phyloP scores from a whole-genome alignment of 2,797 vertebrate species.

The Dendrocincla tyrannina region DNA sequence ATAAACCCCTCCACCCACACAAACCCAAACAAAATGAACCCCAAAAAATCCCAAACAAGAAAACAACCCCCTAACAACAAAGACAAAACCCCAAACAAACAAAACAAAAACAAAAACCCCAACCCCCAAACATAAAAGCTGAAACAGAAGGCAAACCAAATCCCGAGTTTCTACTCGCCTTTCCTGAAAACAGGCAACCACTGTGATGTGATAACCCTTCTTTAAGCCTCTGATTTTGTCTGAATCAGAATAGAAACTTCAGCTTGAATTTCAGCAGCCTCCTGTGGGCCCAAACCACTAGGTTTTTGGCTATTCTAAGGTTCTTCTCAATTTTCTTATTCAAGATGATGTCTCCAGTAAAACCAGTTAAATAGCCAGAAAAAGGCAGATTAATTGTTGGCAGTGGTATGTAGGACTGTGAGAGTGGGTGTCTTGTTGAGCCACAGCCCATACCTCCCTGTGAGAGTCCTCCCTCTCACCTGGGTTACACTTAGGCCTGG shows the following conservation, averaged over 20 bases:
- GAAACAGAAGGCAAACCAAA: not conserved
- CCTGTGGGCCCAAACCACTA: not conserved
- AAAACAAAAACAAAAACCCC: not conserved
- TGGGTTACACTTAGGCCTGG: not conserved
- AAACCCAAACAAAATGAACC: not conserved
- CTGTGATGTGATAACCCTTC: conserved; percentile 15
- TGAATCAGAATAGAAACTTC: not conserved
- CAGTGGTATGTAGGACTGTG: not conserved
- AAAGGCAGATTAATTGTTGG: not conserved
- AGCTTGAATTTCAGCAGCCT: not conserved
- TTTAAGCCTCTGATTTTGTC: not conserved
- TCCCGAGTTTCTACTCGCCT: not conserved
- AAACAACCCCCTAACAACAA: not conserved
- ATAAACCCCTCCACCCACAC: not conserved
- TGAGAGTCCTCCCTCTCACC: not conserved
- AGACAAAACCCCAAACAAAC: not conserved
- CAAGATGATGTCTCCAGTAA: not conserved
- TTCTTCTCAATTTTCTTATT: not conserved
- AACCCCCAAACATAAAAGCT: not conserved
- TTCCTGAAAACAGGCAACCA: not conserved
- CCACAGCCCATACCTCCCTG: not conserved
- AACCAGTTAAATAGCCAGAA: not conserved
- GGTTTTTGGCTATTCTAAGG: not conserved
- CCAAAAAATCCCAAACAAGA: not conserved
- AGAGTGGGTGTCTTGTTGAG: not conserved